These are phyloP conservation scores for Cerastoderma edule DNA, from an alignment of 2,888 invertebrate genomes.

Conservation along the genomic window DNA sequence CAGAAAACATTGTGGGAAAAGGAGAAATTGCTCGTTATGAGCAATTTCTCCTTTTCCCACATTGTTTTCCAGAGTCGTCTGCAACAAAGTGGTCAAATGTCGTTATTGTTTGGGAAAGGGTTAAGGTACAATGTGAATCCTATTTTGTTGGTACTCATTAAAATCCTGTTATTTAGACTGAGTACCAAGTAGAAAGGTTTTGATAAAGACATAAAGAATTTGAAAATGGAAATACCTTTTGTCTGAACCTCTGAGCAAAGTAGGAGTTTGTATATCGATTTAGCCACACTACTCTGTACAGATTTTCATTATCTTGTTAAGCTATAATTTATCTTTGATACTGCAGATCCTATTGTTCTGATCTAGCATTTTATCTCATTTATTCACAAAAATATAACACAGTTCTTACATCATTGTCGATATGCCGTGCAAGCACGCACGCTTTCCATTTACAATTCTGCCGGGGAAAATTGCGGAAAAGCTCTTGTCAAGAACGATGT, in stretches of 20 bases:
- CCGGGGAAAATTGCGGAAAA: slow-evolving; percentile 13
- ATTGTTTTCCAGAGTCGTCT: neutral
- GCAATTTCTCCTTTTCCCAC: slow-evolving; percentile 14
- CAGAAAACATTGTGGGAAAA: slow-evolving; percentile 7
- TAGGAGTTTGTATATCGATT: too few relatives aligned
- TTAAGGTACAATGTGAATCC: too few relatives aligned
- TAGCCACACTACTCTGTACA: too few relatives aligned
- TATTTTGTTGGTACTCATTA: too few relatives aligned
- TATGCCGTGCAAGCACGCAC: slow-evolving; percentile 10
- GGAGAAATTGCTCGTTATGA: slow-evolving; percentile 4
- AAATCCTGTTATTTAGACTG: too few relatives aligned
- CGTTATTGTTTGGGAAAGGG: too few relatives aligned
- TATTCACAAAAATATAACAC: neutral
- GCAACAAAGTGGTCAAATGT: slow-evolving; percentile 9
- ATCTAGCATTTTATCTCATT: neutral
- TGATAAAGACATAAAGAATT: too few relatives aligned
- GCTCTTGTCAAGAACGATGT: slow-evolving; percentile 13
- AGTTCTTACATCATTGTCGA: slow-evolving; percentile 1
- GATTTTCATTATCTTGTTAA: neutral
- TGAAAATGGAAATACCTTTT: too few relatives aligned
- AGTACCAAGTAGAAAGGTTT: too few relatives aligned
- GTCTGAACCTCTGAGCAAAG: too few relatives aligned
- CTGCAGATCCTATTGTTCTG: neutral
- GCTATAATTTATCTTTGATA: slow-evolving; percentile 6
- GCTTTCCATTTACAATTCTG: slow-evolving; percentile 10